Evolutionary conservation across 2,113 vertebrate genomes (phyloP).

Genomic region (Podiceps cristatus): DNA sequence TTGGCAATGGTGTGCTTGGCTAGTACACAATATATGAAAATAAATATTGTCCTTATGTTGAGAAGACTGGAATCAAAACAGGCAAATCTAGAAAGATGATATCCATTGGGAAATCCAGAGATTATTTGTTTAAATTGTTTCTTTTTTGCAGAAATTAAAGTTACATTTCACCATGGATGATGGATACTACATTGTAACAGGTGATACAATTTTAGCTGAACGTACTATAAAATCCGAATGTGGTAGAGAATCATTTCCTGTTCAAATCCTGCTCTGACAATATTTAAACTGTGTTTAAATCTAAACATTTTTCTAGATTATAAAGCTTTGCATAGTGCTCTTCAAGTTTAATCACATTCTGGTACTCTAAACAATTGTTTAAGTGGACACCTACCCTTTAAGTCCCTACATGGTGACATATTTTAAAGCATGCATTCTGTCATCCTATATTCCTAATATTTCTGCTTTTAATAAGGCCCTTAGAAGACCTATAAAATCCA

Average conservation of each 20-base stretch:
- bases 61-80: background rate
- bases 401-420: background rate
- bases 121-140: background rate
- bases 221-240: background rate
- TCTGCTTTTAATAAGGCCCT: background rate
- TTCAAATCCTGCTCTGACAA: background rate
- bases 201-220: background rate
- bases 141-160: background rate
- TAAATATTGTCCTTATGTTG: background rate
- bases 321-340: background rate
- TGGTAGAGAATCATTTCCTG: background rate
- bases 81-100: background rate
- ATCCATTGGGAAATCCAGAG: background rate
- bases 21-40: background rate
- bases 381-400: background rate
- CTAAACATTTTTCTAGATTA: background rate
- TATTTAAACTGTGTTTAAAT: background rate
- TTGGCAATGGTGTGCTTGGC: background rate
- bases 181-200: background rate
- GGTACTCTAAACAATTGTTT: background rate
- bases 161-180: background rate
- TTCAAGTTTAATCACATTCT: background rate
- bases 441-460: background rate
- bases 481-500: background rate
- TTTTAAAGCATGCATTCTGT: background rate